Base-by-base conservation (phyloP, 2,888 invertebrate species). In the Corbicula japonica region DNA sequence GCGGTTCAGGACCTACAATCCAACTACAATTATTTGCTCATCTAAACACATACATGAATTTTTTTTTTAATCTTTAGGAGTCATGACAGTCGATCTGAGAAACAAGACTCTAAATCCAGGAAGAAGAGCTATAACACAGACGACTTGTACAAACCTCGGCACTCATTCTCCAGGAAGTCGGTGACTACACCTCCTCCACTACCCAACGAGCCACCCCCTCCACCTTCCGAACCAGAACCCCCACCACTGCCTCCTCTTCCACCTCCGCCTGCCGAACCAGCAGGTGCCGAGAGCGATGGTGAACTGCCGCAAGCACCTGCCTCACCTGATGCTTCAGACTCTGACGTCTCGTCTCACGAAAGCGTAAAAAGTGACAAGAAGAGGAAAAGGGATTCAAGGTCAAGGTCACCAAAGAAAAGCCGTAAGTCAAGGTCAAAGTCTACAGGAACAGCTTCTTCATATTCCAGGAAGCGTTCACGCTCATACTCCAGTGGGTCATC, bases 91-190 rank as follows among this genome's bases (percentile, higher is more conserved):
- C 62, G 41, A 21, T n/a, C 30, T 5, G 61, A 71, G 44, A 66
- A 38, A n/a, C 50, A 69, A 1, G 80, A 80, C 12, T 35, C 52
- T 30, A 76, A 63, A 30, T 10, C 56, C 30, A 66, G 73, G 6
- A 85, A 80, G 46, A 83, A 96, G 91, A 94, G 96, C 77, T 96
- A 96, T 90, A 95, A 95, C 72, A 95, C 95, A 86, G 96, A 96
- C 87, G 96, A 96, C 93, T 94, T 96, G 73, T 96, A 96, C 92
- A 96, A 96, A 91, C 96, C 96, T 66, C 68, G 85, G n/a, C 84
- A 80, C 34, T 79, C 77, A 3, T 83, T 84, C 48, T 61, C 83
- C 18, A 61, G 86, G 21, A 78, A 80, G 34, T 69, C 68, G 38
- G 48, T 60, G 18, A 26, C 61, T n/a, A 56, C 79, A 10, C 84